Base-by-base conservation (phyloP, 1,140 invertebrate genomes). In the Aphelenchoides fujianensis region DNA sequence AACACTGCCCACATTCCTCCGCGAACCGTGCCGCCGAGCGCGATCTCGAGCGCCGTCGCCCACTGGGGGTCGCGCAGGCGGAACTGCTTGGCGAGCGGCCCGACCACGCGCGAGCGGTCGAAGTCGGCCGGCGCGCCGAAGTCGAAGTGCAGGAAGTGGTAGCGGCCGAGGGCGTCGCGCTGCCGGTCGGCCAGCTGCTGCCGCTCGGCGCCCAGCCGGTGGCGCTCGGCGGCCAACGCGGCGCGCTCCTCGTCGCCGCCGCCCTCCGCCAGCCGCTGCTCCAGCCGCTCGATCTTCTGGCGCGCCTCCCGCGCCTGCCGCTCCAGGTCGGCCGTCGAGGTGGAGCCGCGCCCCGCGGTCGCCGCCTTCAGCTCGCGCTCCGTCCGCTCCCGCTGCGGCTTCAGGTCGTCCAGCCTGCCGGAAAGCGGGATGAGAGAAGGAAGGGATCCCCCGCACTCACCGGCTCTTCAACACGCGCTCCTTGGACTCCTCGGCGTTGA, bases 71-170 rank as follows among this genome's bases (percentile, higher is more conserved):
- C 90, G 67, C 88, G 89, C 0, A 95, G 86, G 63, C 88, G 88
- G 27, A 98, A 89, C 37, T 95, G 85, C 70, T 90, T 88, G 72
- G 90, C 87, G 1, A 94, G 89, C 19, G 92, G 87, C 31, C 95
- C 95, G 79, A 90, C 89, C 0, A 97, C 91, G 71, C 89, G 88
- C 0, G 86, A 84, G 2, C 88, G 84, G 83, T 94, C 89, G 85
- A 97, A 97, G 86, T 85, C 84, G 9, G 52, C 66, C 19, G 86
- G 86, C 66, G 86, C 81, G 34, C 41, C 82, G 74, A 86, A 87
- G 1, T 87, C 80, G 78, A 87, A 87, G 52, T 85, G 81, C 7
- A 76, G 36, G 53, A 66, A 72, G 35, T 66, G 68, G 23, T 76
- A 52, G 16, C 74, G 5, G 34, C 34, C 34, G 16, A 66, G 7